Base-by-base conservation (phyloP, 2,797 vertebrate species). In the Channallabes apus region DNA sequence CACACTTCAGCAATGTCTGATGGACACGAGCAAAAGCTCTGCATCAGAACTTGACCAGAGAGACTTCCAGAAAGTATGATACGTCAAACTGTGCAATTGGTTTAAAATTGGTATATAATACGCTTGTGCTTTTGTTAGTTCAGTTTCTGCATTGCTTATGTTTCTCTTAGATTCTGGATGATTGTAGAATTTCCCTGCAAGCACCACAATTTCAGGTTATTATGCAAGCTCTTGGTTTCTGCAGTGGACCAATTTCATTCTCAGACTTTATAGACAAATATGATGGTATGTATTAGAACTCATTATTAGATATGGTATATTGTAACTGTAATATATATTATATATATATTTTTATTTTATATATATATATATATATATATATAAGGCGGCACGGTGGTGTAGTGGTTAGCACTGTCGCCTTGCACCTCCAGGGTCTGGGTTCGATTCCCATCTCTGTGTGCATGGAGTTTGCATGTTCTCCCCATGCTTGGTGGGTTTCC, bases 131-230 rank as follows among this genome's bases (percentile, higher is more conserved):
- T 35, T 46, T 46, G 46, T 11, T 14, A 15, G 69, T 27, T 51
- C 6, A 14, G 0, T 27, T 51, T 51, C 24, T 54, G n/a, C n/a
- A 46, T 29, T 35, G 32, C n/a, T 59, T 46, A 9, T 76, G 27
- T 75, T 59, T 68, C 6, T 83, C 35, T 77, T 77, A 90, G 89
- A 87, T 90, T 83, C 82, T 90, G 82, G 86, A 90, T 58, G 84
- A 87, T 7, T 87, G 79, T 78, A 85, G 69, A 56, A 87, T 90
- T 76, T 80, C 73, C 58, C 20, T 90, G 56, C 78, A 86, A 59
- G 86, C 32, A 15, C 58, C 17, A 59, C 83, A 87, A 29, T 81
- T 90, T 86, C 83, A 90, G 76, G 82, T 38, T 56, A 84, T 90
- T 71, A 83, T 80, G 7, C 78, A 89, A 64, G 72, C 79, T 81